These are phyloP conservation scores for Phylloscopus trochilus DNA, from an alignment of 2,113 vertebrate species.

Conservation along the genomic window DNA sequence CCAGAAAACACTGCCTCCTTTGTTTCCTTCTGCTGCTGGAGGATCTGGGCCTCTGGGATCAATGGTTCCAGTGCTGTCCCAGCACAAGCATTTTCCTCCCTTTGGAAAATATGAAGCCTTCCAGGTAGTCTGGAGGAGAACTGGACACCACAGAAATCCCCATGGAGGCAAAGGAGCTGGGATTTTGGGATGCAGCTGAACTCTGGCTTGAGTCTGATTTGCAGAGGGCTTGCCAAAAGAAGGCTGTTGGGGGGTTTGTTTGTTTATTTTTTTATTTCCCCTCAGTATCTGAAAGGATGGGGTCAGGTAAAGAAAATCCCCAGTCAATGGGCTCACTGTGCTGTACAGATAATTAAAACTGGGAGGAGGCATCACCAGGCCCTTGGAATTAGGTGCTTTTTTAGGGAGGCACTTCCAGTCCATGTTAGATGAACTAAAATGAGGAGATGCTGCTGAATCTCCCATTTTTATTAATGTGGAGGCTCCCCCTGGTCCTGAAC, in stretches of 20 bases:
- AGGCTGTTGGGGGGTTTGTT: not conserved
- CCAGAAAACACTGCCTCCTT: slow-evolving; percentile 48
- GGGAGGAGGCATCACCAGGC: not conserved
- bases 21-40: slow-evolving; percentile 48
- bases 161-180: not conserved
- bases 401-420: not conserved
- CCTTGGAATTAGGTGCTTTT: not conserved
- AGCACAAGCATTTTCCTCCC: not conserved
- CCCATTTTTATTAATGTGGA: not conserved
- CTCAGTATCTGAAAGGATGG: not conserved
- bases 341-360: not conserved
- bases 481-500: not conserved
- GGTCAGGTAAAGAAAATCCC: not conserved
- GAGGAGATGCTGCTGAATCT: not conserved
- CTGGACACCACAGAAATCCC: not conserved
- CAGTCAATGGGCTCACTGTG: not conserved
- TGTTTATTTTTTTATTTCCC: not conserved
- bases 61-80: slow-evolving; percentile 34
- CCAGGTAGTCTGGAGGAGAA: slow-evolving; percentile 29
- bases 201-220: not conserved
- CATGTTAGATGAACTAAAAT: not conserved
- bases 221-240: not conserved
- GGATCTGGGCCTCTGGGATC: slow-evolving; percentile 49
- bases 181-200: not conserved
- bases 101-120: slow-evolving; percentile 24